These are phyloP conservation scores for Spea multiplicata DNA, from an alignment of 2,113 vertebrate genomes.

Conservation along the genomic window DNA sequence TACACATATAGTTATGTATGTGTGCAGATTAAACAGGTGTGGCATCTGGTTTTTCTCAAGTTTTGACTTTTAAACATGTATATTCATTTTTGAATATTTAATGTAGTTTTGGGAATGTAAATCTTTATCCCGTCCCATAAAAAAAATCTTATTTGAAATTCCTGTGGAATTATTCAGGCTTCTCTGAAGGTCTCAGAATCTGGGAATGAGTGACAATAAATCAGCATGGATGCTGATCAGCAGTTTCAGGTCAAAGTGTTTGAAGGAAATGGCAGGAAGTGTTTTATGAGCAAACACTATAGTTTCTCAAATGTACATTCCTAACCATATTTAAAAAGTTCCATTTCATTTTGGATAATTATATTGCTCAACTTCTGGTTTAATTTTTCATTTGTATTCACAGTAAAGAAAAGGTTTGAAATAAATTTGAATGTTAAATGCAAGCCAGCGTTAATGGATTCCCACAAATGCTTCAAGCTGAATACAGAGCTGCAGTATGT, in stretches of 20 bases:
- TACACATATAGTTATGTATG: too few relatives aligned
- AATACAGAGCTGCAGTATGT: not conserved
- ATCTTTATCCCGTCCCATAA: too few relatives aligned
- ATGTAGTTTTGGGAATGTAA: too few relatives aligned
- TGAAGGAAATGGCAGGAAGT: not conserved
- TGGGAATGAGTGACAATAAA: not conserved
- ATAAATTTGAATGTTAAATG: constrained; percentile 7
- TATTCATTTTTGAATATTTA: too few relatives aligned
- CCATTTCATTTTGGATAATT: constrained; percentile 32
- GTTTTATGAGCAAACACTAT: not conserved
- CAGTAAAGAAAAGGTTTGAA: constrained; percentile 35
- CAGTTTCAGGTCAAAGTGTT: not conserved
- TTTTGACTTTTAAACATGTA: too few relatives aligned
- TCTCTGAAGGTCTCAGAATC: not conserved
- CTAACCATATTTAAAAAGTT: constrained; percentile 28
- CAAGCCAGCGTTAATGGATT: constrained; percentile 7
- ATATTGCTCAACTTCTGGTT: constrained; percentile 37
- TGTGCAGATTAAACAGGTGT: too few relatives aligned
- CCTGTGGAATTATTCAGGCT: not conserved
- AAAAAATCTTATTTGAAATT: too few relatives aligned
- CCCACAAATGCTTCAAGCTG: constrained; percentile 16
- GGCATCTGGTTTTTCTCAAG: too few relatives aligned
- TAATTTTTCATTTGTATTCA: constrained; percentile 42
- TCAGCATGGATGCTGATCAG: not conserved
- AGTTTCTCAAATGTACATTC: constrained; percentile 5